Percentiles rank a stretch among this genome's conserved stretches.
These are phyloP conservation scores for Adrianichthys oophorus DNA, from an alignment of 2,797 vertebrate genomes.

Conservation along the genomic window DNA sequence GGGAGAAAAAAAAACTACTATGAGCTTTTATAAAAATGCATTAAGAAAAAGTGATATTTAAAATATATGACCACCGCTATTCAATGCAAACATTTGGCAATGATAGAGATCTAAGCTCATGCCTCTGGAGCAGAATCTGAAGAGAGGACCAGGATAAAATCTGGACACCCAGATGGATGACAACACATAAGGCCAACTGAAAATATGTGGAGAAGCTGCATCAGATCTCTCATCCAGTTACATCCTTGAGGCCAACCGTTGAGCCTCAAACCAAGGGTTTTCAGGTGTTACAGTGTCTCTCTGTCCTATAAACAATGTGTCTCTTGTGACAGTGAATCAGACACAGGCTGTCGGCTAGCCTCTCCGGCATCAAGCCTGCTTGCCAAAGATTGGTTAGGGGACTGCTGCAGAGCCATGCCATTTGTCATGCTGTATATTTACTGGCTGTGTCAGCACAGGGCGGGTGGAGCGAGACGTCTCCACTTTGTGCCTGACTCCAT, in stretches of 20 bases:
- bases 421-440: constrained; percentile 79
- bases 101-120: constrained; percentile 26
- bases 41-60: constrained; percentile 51
- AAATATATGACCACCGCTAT: constrained; percentile 48
- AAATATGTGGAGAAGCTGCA: constrained; percentile 14
- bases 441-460: constrained; percentile 71
- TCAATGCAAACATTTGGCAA: constrained; percentile 35
- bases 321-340: constrained; percentile 73
- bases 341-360: constrained; percentile 62
- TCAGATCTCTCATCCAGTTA: constrained; percentile 25
- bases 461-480: constrained; percentile 69
- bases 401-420: constrained; percentile 67
- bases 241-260: constrained; percentile 41
- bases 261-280: constrained; percentile 64
- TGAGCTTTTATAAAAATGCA: constrained; percentile 26
- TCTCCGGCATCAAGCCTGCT: constrained; percentile 64
- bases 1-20: constrained; percentile 27
- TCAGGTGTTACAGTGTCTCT: constrained; percentile 71
- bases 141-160: constrained; percentile 24
- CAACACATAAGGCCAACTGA: constrained; percentile 17
- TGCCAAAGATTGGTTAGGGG: constrained; percentile 63
- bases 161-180: constrained; percentile 40
- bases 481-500: constrained; percentile 60
- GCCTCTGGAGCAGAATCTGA: constrained; percentile 45
- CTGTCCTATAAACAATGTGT: constrained; percentile 73